phyloP scores from a whole-genome alignment of 1,140 invertebrate species.

The Pogonomyrmex californicus region DNA sequence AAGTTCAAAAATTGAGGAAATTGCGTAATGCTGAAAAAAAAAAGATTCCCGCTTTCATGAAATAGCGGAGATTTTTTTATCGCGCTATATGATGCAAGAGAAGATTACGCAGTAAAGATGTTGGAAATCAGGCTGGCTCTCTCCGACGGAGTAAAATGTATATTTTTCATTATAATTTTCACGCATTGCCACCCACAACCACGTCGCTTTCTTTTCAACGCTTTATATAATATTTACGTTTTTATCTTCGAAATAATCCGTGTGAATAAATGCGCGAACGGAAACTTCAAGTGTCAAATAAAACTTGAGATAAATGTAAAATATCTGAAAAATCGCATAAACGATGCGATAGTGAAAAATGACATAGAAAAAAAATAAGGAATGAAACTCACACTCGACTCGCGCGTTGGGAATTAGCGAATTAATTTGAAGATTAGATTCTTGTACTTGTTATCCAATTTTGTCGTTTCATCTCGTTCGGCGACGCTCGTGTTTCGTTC shows the following conservation, averaged over 20 bases:
- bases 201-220: background rate
- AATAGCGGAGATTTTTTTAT: constrained; percentile 16
- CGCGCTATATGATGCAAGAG: background rate
- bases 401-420: background rate
- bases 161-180: background rate
- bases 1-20: constrained; percentile 16
- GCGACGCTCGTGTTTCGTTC: background rate
- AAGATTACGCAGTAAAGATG: background rate
- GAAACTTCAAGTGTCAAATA: background rate
- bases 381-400: background rate
- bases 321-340: background rate
- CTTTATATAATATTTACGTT: background rate
- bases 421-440: background rate
- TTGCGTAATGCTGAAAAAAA: background rate
- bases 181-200: background rate
- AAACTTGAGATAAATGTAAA: background rate
- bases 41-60: background rate
- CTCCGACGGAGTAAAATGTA: background rate
- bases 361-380: background rate
- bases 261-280: background rate
- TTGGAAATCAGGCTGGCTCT: background rate
- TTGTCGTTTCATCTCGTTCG: background rate
- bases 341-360: background rate
- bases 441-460: background rate
- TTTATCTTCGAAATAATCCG: background rate